Evolutionary conservation across 2,797 vertebrate species (phyloP), one percentile per base, ranked within the genome.

Genomic region (Crax fasciolata): DNA sequence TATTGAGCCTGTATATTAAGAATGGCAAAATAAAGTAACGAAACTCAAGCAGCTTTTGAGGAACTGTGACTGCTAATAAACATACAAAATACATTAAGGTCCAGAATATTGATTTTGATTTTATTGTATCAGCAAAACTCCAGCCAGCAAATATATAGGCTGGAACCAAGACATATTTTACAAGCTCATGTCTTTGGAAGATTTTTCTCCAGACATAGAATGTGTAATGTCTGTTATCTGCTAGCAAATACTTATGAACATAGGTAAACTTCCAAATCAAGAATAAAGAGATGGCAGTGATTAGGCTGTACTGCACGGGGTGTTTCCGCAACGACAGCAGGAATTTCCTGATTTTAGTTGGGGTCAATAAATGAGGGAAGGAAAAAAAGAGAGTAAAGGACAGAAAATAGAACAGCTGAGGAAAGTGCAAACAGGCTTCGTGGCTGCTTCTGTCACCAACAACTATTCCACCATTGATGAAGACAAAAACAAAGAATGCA

Each of bases 21-120:
- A 99, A 99, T 0, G 99, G 99, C 65, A 99, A 89, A 92, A 99
- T 99, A 93, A 99, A 99, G 95, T 99, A 99, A 90, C 99, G 98
- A 85, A 99, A 99, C 97, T 99, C 99, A 67, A 99, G 95, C 35
- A 99, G 97, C 96, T 99, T 99, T 95, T 99, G 99, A 80, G 99
- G 99, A 75, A 99, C 98, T 0, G 98, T 99, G 75, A 98, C 97
- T 7, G 97, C 97, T 88, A 98, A 48, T 38, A 99, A 95, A 96
- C 99, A 99, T 1, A 93, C 83, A 91, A 98, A 97, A 97, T 99
- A 99, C 24, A 98, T 97, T 92, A 99, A 93, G 63, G 95, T 98
- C 99, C 99, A 99, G 96, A 99, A 99, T 66, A 99, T 24, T 0
- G 99, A 99, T 93, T 98, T 99, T 9, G 98, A 98, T 95, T 98